Evolutionary conservation across 2,888 invertebrate genomes (phyloP), one percentile per base, ranked within the genome.

Genomic region (Trisateles emortualis): DNA sequence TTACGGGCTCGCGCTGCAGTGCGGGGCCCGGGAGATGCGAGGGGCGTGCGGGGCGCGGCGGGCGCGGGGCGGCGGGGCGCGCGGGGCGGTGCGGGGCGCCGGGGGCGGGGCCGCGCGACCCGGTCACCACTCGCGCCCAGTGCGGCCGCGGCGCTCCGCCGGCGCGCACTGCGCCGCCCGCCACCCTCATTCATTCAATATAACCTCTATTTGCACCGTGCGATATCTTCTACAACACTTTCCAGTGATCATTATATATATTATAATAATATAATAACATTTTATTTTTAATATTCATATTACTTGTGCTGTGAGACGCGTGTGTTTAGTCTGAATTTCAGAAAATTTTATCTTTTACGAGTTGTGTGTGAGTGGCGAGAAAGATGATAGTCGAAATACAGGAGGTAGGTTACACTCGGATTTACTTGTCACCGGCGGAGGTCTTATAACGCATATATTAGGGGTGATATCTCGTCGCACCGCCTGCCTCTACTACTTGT

Each of bases 131-230:
- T 68, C 76, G 72, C 76, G 74, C 76, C 73, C 88, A 90, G 90
- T 88, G 90, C 90, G 87, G 90, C 85, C 90, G 89, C 90, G 89
- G 90, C 90, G 86, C 85, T 83, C 86, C 87, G 86, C 86, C 87
- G 85, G 87, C 90, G 89, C 86, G 86, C 87, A 81, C 82, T 75
- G 86, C 87, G 86, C 88, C 72, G 68, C 74, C 68, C 71, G 66
- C 77, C 67, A 11, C 52, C 41, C 40, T 51, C 29, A 4, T 14
- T 11, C 4, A 46, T 50, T 48, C 36, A 30, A 64, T 63, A 66
- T 71, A 76, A 78, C 72, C 74, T 70, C 64, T 61, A 67, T 55
- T 58, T 41, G 56, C 63, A 61, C 56, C 59, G 50, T 46, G 56
- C 66, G 56, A 72, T 51, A 67, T 22, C 60, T 59, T 38, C 58